These are phyloP conservation scores for Alsophila aescularia DNA, from an alignment of 2,888 invertebrate species.

Conservation along the genomic window DNA sequence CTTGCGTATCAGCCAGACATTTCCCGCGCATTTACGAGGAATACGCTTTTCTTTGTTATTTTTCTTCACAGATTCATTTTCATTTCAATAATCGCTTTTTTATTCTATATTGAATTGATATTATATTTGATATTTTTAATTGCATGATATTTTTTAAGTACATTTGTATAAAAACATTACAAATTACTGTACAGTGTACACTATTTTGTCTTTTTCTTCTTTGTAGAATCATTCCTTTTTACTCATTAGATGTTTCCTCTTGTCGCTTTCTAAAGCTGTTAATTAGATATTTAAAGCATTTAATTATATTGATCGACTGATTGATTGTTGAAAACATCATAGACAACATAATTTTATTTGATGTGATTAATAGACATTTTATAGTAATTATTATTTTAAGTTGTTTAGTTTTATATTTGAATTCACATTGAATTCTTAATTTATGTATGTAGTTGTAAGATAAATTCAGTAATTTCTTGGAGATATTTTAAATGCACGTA, in stretches of 20 bases:
- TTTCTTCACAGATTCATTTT: constrained; percentile 1
- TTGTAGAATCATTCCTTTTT: constrained; percentile 75
- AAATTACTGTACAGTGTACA: background rate
- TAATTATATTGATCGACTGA: constrained; percentile 72
- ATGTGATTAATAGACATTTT: constrained; percentile 48
- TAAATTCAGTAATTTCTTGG: constrained; percentile 32
- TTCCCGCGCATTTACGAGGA: background rate
- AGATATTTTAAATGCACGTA: constrained; percentile 60
- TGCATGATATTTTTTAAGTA: constrained; percentile 57
- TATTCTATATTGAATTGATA: constrained; percentile 9
- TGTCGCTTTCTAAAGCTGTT: constrained; percentile 60
- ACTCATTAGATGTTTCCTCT: constrained; percentile 66
- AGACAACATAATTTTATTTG: constrained; percentile 34
- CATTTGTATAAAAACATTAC: background rate
- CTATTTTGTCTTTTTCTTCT: constrained; percentile 43
- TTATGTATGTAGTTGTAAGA: constrained; percentile 40
- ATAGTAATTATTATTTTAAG: constrained; percentile 47
- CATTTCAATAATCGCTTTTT: background rate
- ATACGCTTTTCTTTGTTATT: constrained; percentile 2
- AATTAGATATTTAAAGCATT: constrained; percentile 67
- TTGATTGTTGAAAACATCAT: constrained; percentile 63
- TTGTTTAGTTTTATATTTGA: constrained; percentile 52
- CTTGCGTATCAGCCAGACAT: background rate
- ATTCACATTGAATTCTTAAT: constrained; percentile 61
- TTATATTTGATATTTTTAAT: constrained; percentile 73